Percentiles rank a stretch among this genome's conserved stretches.
Conservation (phyloP, 2,888 invertebrate species). For the Abrostola tripartita region DNA sequence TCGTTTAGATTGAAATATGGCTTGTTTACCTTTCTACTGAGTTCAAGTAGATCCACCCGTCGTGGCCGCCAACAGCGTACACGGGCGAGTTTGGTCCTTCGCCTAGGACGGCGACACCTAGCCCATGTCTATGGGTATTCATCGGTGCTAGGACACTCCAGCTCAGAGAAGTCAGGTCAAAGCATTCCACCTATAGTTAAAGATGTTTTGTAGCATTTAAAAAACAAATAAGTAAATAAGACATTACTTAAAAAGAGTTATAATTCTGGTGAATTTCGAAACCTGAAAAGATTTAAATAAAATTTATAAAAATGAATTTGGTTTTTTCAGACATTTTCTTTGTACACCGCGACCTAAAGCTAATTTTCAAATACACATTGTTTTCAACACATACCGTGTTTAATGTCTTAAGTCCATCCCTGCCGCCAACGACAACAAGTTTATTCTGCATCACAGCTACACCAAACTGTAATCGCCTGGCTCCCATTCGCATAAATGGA, state of each 20-base stretch:
- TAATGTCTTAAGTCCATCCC: slow-evolving; percentile 98
- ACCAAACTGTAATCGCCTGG: slow-evolving; percentile 96
- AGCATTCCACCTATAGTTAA: slow-evolving; percentile 93
- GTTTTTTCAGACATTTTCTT: too few species aligned
- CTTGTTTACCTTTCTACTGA: slow-evolving; percentile 92
- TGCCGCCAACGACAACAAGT: slow-evolving; percentile 95
- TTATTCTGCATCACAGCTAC: slow-evolving; percentile 95
- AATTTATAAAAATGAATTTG: too few species aligned
- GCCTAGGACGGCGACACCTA: slow-evolving; percentile 93
- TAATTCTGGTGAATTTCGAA: too few species aligned
- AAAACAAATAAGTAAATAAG: not conserved
- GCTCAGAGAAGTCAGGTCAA: slow-evolving; percentile 93
- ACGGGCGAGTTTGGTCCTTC: slow-evolving; percentile 92
- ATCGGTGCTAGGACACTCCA: slow-evolving; percentile 96
- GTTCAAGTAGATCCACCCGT: slow-evolving; percentile 98
- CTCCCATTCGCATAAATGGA: slow-evolving; percentile 92
- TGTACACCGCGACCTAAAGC: too few species aligned
- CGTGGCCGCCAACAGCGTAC: slow-evolving; percentile 98
- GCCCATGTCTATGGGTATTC: slow-evolving; percentile 95
- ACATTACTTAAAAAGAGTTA: too few species aligned
- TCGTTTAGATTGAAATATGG: not conserved
- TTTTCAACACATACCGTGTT: slow-evolving; percentile 89
- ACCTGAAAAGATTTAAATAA: too few species aligned
- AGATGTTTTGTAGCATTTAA: too few species aligned
- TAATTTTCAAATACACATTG: too few species aligned